Evolutionary conservation across 2,888 invertebrate genomes (phyloP), one percentile per base, ranked within the genome.

Genomic region (Geophilus truncorum): DNA sequence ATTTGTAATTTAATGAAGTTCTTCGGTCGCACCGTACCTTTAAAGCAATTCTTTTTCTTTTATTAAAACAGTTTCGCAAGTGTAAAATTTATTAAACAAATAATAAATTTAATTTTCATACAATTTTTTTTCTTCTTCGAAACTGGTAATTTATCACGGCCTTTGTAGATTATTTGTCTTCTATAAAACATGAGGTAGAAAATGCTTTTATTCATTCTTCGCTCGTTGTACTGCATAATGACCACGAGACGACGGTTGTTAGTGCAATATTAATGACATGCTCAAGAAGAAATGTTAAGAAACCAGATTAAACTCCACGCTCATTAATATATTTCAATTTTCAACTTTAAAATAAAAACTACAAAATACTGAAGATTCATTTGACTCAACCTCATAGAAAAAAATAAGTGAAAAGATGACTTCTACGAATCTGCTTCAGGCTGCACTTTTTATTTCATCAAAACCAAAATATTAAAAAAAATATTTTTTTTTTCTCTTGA

Each of bases 151-250:
- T 70, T 70, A 70, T 70, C 70, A 70, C n/a, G n/a, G 25, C 12
- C 25, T 23, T 6, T 70, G 25, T 70, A 70, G 25, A 70, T 70
- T 70, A 70, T 70, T 70, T 70, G 70, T 70, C 70, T 70, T 70
- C 70, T 70, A 70, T 70, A 70, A 70, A 70, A 70, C 70, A 70
- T 70, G 70, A 70, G 70, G 28, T 70, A 70, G 70, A 70, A 70
- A 70, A 70, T 70, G 70, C 70, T 70, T 23, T 70, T 70, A 70
- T 70, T 70, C 28, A 70, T 70, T 70, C 70, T 70, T 51, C 25
- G 23, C 28, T 25, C 70, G 70, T 70, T 70, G 70, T 28, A 28
- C 28, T 70, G 70, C 70, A 70, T 70, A 70, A 70, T 70, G 70
- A 70, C 70, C 70, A 25, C 28, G 70, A 70, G 25, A 70, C 70